Evolutionary conservation across 1,140 invertebrate species (phyloP).

Genomic region (Euura lappo): DNA sequence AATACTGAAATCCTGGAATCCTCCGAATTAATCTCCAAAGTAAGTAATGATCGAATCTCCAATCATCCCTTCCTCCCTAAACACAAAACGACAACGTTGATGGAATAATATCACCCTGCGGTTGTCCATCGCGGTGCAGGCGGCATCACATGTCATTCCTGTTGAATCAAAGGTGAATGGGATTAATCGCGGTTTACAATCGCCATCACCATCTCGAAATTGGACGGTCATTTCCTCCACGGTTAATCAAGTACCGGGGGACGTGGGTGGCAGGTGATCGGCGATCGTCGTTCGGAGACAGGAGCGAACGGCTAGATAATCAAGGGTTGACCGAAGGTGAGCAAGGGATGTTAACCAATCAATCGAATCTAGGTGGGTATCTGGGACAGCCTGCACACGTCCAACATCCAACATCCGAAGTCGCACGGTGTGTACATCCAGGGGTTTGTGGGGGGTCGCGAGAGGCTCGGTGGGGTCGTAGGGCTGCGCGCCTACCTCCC

Average conservation of each 20-base stretch:
- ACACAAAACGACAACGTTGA: no score
- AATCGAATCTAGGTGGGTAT: slow-evolving; percentile 36
- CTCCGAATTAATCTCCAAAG: no score
- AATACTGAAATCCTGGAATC: no score
- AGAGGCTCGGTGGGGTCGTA: neutral
- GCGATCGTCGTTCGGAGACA: slow-evolving; percentile 30
- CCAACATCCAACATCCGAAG: neutral
- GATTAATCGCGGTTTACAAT: neutral
- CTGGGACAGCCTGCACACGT: slow-evolving; percentile 12
- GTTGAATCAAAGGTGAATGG: neutral
- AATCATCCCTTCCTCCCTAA: no score
- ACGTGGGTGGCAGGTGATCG: neutral
- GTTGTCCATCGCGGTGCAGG: no score
- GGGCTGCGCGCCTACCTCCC: slow-evolving; percentile 25
- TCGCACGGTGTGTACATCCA: slow-evolving; percentile 24
- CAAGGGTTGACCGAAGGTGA: slow-evolving; percentile 44
- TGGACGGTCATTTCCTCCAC: neutral
- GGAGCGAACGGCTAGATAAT: slow-evolving; percentile 46
- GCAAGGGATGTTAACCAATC: slow-evolving; percentile 49
- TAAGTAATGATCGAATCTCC: no score
- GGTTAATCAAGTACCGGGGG: neutral
- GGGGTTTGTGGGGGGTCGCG: slow-evolving; percentile 15
- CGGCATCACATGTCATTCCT: no score
- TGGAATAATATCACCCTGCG: no score
- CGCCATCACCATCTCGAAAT: neutral